These are phyloP conservation scores for Geodia barretti DNA, from an alignment of 37 sponge, comb jelly and placozoan genomes.

Conservation along the genomic window DNA sequence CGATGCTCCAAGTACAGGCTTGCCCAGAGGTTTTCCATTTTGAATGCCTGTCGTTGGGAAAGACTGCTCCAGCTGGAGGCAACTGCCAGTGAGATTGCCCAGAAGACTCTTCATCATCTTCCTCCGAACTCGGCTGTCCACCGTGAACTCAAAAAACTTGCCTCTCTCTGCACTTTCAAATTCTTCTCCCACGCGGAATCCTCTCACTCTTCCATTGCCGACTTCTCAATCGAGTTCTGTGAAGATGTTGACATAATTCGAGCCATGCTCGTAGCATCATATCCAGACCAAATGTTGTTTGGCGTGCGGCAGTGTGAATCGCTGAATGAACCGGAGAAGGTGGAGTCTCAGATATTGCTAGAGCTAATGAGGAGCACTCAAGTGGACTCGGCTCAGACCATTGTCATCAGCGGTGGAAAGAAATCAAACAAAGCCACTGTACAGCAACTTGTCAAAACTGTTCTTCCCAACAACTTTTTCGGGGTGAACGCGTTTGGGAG, in stretches of 20 bases:
- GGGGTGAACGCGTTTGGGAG: neutral
- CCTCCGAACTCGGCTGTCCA: conserved; percentile 19
- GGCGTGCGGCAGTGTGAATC: conserved; percentile 26
- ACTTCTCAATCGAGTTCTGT: conserved; percentile 18
- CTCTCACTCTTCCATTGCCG: neutral
- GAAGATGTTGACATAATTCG: conserved; percentile 26
- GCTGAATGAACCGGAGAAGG: neutral
- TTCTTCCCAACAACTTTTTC: conserved; percentile 18
- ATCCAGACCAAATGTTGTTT: conserved; percentile 24
- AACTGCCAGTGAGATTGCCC: conserved; percentile 47
- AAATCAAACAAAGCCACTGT: neutral
- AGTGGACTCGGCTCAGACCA: conserved; percentile 12
- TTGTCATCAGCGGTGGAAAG: neutral
- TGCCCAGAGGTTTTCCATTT: conserved; percentile 3
- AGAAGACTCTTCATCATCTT: conserved; percentile 1
- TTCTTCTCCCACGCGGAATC: neutral
- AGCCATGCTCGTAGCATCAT: conserved; percentile 55
- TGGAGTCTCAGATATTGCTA: neutral
- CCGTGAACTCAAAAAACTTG: conserved; percentile 18
- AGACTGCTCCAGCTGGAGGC: conserved; percentile 50
- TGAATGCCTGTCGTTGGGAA: conserved; percentile 33
- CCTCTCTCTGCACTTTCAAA: neutral
- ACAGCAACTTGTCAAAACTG: neutral
- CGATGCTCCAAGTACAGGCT: conserved; percentile 3
- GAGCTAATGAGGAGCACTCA: neutral